Base-by-base conservation (phyloP, 2,888 invertebrate species). In the Xanthia icteritia region DNA sequence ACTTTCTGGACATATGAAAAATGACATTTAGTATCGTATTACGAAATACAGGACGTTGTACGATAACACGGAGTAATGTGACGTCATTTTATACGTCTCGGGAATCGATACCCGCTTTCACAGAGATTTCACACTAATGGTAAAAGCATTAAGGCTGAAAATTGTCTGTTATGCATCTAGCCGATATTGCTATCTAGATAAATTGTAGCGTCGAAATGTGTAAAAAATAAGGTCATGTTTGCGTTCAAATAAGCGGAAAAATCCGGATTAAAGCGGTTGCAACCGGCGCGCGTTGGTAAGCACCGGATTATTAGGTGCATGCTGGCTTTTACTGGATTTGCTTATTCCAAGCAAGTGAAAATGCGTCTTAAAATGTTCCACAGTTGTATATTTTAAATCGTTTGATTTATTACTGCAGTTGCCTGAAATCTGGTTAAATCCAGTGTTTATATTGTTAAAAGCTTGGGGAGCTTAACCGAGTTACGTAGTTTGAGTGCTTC, bases 221-320 rank as follows among this genome's bases (percentile, higher is more conserved):
- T 77, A 77, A 85, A 86, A 85, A 86, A 87, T 85, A 86, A 84
- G 86, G 82, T 84, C 83, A 83, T 86, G 82, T 89, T 88, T 86
- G 82, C 76, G 85, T 86, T 85, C 70, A 77, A 81, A 84, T 84
- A 87, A 88, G 63, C 75, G 84, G 89, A 87, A 88, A 89, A 89
- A 89, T 88, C 85, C 78, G 74, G 87, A 87, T 83, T 73, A 82
- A 82, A 79, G 81, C 83, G 85, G 87, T 79, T 84, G 86, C 81
- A 86, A 73, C 79, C 70, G 79, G 84, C 75, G 79, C 63, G 76
- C 60, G 82, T 73, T 63, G 73, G 84, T 90, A 89, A 91, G 81
- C 85, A 56, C 73, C 31, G 84, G 90, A 91, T 91, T 91, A 91
- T 88, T 87, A 89, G 86, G 81, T 88, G 87, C 84, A 88, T 77